A percentile compares a stretch with the other conserved stretches of the same genome.
Conservation (phyloP, 2,888 invertebrate species). For the Mesoligia furuncula region DNA sequence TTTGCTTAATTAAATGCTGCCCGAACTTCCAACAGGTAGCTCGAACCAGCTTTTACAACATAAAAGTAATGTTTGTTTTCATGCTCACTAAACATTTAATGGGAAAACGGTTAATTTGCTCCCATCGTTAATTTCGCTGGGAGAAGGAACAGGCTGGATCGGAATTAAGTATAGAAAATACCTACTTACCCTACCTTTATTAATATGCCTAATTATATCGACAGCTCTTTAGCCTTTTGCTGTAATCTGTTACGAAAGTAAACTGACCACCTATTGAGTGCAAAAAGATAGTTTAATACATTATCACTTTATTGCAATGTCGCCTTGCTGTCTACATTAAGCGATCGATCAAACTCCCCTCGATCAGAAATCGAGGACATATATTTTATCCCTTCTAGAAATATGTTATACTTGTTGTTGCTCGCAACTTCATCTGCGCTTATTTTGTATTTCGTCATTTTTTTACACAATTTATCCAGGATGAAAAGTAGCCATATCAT, state of each 20-base stretch:
- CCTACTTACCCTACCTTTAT: too few species aligned
- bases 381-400: not conserved
- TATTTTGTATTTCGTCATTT: not conserved
- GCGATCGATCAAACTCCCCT: constrained; percentile 7
- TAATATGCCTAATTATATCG: not conserved
- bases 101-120: constrained; percentile 20
- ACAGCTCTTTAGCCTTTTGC: not conserved
- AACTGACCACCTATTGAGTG: not conserved
- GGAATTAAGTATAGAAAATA: too few species aligned
- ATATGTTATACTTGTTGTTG: not conserved
- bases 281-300: not conserved
- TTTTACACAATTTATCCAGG: not conserved
- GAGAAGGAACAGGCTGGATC: too few species aligned
- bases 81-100: constrained; percentile 35
- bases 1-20: constrained; percentile 18
- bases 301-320: not conserved
- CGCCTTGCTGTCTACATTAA: not conserved
- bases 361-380: not conserved
- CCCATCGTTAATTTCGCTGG: constrained; percentile 2
- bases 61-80: constrained; percentile 28
- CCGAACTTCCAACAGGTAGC: constrained; percentile 12
- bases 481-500: not conserved
- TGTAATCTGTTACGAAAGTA: not conserved
- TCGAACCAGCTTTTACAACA: constrained; percentile 30
- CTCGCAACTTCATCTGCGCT: not conserved